Conservation (phyloP, 1,140 invertebrate genomes). For the Nasonia longicornis region DNA sequence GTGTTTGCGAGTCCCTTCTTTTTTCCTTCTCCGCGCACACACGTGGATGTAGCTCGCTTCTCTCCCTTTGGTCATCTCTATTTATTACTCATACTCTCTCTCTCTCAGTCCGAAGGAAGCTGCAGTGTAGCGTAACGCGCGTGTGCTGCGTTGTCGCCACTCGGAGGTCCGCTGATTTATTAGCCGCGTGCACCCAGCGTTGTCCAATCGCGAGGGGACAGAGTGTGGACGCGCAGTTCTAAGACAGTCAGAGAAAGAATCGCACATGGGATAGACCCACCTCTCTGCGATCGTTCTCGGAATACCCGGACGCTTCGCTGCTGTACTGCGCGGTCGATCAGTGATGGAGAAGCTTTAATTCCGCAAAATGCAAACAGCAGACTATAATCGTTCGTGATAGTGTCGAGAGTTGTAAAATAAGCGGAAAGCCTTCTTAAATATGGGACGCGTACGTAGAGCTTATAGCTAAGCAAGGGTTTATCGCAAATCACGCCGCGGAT, state of each 20-base stretch:
- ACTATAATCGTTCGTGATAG: slow-evolving; percentile 35
- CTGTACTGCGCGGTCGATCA: not conserved
- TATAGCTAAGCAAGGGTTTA: slow-evolving; percentile 22
- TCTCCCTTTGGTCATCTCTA: slow-evolving; percentile 6
- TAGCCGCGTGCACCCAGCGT: slow-evolving; percentile 29
- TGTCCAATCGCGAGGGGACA: slow-evolving; percentile 19
- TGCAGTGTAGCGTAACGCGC: slow-evolving; percentile 35
- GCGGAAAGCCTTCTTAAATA: slow-evolving; percentile 34
- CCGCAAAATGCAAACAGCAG: not conserved
- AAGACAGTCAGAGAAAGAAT: not conserved
- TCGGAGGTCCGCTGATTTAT: slow-evolving; percentile 48
- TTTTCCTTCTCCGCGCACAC: not conserved
- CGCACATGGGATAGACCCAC: not conserved
- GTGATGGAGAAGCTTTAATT: not conserved
- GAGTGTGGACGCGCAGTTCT: not conserved
- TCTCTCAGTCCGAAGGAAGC: not conserved
- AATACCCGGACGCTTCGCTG: not conserved
- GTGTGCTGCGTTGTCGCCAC: slow-evolving; percentile 24
- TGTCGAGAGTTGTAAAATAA: slow-evolving; percentile 38
- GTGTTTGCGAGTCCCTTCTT: not conserved
- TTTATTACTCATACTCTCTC: slow-evolving; percentile 5
- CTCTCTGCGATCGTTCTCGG: slow-evolving; percentile 3
- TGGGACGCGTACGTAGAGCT: slow-evolving; percentile 19
- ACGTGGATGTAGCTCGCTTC: not conserved
- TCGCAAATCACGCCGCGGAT: slow-evolving; percentile 32